phyloP scores from a whole-genome alignment of 2,797 vertebrate species.

The Spondyliosoma cantharus region DNA sequence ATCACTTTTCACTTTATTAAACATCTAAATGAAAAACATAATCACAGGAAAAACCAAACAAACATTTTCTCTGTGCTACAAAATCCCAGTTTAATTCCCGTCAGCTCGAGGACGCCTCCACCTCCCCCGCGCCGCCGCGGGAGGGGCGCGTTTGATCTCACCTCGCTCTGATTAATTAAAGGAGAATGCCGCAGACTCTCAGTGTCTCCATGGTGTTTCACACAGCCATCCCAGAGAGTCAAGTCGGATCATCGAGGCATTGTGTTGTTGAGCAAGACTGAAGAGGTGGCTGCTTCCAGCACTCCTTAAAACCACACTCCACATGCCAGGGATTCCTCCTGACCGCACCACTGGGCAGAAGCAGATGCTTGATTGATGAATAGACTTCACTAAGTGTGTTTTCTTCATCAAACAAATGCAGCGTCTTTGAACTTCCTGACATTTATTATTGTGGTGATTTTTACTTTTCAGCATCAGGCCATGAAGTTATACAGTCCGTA shows the following conservation, averaged over 20 bases:
- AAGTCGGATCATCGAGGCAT: slow-evolving; percentile 52
- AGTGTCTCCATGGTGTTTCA: slow-evolving; percentile 75
- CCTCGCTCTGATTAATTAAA: slow-evolving; percentile 76
- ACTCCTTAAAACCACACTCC: slow-evolving; percentile 71
- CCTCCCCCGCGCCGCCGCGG: slow-evolving; percentile 43
- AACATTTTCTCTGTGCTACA: slow-evolving; percentile 36
- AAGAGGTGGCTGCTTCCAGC: slow-evolving; percentile 74
- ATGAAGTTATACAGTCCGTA: not conserved
- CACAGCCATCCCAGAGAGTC: slow-evolving; percentile 61
- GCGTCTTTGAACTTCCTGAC: slow-evolving; percentile 62
- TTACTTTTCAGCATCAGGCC: slow-evolving; percentile 3
- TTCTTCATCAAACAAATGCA: slow-evolving; percentile 66
- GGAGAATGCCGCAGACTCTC: slow-evolving; percentile 66
- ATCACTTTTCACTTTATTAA: slow-evolving; percentile 72
- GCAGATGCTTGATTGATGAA: slow-evolving; percentile 74
- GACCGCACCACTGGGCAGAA: slow-evolving; percentile 74
- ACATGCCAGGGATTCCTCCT: slow-evolving; percentile 78
- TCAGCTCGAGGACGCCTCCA: not conserved
- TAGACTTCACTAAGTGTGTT: slow-evolving; percentile 64
- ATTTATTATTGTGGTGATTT: slow-evolving; percentile 50
- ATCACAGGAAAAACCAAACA: slow-evolving; percentile 58
- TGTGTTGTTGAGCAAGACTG: slow-evolving; percentile 68
- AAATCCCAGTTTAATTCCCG: slow-evolving; percentile 26
- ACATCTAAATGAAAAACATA: slow-evolving; percentile 60
- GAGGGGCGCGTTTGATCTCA: slow-evolving; percentile 76